Evolutionary conservation across 2,888 invertebrate species (phyloP), one percentile per base, ranked within the genome.

Genomic region (Cerceris ruficornis): DNA sequence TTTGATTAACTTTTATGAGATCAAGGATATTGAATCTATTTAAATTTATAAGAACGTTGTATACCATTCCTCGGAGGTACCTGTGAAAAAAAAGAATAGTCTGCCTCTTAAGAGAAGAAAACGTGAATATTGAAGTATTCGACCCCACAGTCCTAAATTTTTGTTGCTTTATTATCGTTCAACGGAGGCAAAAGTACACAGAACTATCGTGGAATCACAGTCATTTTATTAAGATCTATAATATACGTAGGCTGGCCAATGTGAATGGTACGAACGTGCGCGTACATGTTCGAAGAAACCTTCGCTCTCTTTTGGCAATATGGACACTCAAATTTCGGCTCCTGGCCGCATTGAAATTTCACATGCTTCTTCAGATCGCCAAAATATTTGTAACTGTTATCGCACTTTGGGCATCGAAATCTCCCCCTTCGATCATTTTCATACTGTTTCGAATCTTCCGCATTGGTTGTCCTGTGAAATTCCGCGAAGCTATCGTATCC

Each of bases 281-380:
- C 87, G 55, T 86, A 88, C 82, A 90, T 87, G 64, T 91, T 91
- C 0, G 88, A 89, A 17, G 88, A 87, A 39, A 87, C 86, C 61
- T 88, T 89, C 41, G 85, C 69, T 15, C 85, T 77, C 64, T 87
- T 88, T 5, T 75, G 79, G 43, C 88, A 88, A 52, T 90, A 90
- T 0, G 91, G 90, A 69, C 92, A 92, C 61, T 89, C 86, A 83
- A 91, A 92, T 42, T 91, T 88, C 5, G 92, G 92, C 28, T 89
- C 88, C 71, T 89, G 88, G 9, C 91, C 91, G 67, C 92, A 92
- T 71, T 91, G 90, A 65, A 89, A 89, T 65, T 88, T 89, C 72
- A 88, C 80, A 70, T 92, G 92, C 28, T 91, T 89, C 69, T 88
- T 85, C 82, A 92, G 86, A 64, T 88, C 88, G 41, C 84, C 82